phyloP scores from a whole-genome alignment of 2,113 vertebrate species.

The Isurus oxyrinchus region DNA sequence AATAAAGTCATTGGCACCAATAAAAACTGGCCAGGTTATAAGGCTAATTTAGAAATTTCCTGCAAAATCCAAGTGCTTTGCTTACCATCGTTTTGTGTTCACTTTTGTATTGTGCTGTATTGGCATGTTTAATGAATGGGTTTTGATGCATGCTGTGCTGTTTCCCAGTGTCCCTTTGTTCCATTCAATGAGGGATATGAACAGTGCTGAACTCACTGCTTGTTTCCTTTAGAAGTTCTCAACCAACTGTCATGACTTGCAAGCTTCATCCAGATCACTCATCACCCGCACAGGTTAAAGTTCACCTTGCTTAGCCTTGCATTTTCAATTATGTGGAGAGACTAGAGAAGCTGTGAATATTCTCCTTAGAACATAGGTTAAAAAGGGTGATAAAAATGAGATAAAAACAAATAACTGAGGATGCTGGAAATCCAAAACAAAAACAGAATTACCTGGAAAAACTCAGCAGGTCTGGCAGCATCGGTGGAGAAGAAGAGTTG shows the following conservation, averaged over 20 bases:
- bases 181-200: slow-evolving; percentile 49
- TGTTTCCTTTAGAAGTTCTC: slow-evolving; percentile 65
- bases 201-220: slow-evolving; percentile 55
- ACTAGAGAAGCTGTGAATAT: not conserved
- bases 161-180: slow-evolving; percentile 53
- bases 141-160: slow-evolving; percentile 32
- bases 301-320: slow-evolving; percentile 34
- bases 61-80: not conserved
- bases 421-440: no score
- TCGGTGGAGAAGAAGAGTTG: no score
- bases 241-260: slow-evolving; percentile 53
- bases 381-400: not conserved
- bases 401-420: no score
- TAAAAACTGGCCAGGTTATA: not conserved
- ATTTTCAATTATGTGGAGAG: not conserved
- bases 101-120: not conserved
- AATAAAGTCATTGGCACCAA: not conserved
- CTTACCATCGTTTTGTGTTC: not conserved
- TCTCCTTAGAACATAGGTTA: not conserved
- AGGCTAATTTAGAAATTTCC: not conserved
- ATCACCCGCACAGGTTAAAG: slow-evolving; percentile 58
- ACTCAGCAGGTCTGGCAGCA: no score
- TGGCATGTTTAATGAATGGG: not conserved
- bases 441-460: no score
- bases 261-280: slow-evolving; percentile 55